Evolutionary conservation across 2,797 vertebrate species (phyloP), one percentile per base, ranked within the genome.

Genomic region (Taenioides sp.): DNA sequence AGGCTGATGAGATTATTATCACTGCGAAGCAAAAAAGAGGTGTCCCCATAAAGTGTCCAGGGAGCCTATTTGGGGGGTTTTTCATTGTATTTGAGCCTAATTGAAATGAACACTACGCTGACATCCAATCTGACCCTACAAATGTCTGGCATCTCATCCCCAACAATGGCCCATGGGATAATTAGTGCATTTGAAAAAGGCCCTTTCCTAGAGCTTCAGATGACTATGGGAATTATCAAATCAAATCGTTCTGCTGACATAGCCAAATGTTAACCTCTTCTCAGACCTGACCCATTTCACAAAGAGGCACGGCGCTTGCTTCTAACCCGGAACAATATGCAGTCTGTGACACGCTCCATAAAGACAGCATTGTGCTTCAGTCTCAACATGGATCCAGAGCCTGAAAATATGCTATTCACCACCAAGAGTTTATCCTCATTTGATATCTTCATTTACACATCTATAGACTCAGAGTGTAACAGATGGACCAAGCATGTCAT

Each of bases 221-320:
- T 80, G 79, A 84, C 81, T 90, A 76, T 84, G 86, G 85, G 86
- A 91, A 87, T 92, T 72, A 92, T 88, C 84, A 86, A 86, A 86
- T 88, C 83, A 69, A 75, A 84, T 80, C 71, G 71, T 86, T 90
- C 82, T 83, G 78, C 81, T 88, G 84, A 87, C 85, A 87, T 63
- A 83, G 69, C 72, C 59, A 73, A 84, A 72, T 75, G 71, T 82
- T 78, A 75, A 81, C 72, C 86, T 79, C 73, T 78, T 82, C 65
- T 70, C 31, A 70, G 70, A 67, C 60, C 49, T 87, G 87, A 88
- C 86, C 87, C 80, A 80, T 43, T 89, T 91, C 75, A 86, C 80
- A 81, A 84, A 85, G 65, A 68, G 64, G 80, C 22, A 40, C 2
- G 2, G 59, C 67, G 49, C 85, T 87, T 67, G 34, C 28, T 61